Conservation (phyloP, 1,140 invertebrate genomes). For the Theocolax elegans region DNA sequence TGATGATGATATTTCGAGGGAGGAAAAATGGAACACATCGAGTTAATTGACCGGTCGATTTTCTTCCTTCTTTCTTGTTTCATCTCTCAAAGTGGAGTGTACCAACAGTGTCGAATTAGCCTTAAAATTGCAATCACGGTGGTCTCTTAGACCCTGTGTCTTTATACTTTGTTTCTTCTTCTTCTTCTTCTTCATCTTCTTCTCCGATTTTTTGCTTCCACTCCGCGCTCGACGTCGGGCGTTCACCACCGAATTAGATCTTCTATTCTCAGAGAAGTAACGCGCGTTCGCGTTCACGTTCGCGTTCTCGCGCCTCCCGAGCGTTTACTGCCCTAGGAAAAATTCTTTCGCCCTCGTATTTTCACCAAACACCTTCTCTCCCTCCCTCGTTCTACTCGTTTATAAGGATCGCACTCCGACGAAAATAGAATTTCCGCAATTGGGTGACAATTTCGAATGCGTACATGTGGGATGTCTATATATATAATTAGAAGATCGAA, state of each 20-base stretch:
- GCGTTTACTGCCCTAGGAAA: constrained; percentile 8
- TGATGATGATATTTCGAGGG: too few species aligned
- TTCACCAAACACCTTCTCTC: background rate
- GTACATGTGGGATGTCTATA: too few species aligned
- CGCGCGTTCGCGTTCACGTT: background rate
- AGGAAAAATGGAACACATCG: too few species aligned
- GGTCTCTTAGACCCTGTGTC: constrained; percentile 52
- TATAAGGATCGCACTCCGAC: too few species aligned
- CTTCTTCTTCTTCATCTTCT: constrained; percentile 28
- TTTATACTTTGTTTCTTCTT: constrained; percentile 15
- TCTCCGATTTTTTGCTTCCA: constrained; percentile 17
- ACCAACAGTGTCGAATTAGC: constrained; percentile 62
- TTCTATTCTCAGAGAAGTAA: constrained; percentile 64
- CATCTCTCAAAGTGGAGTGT: too few species aligned
- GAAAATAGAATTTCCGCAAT: too few species aligned
- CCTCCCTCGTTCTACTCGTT: background rate
- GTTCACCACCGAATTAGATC: constrained; percentile 62
- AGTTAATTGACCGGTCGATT: too few species aligned
- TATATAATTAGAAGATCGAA: too few species aligned
- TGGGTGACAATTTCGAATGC: too few species aligned
- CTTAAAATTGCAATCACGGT: constrained; percentile 68
- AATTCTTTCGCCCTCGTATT: constrained; percentile 9
- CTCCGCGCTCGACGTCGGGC: background rate
- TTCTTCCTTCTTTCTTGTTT: too few species aligned
- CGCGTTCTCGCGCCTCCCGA: background rate